Conservation (phyloP, 2,113 vertebrate species). For the Corythoichthys haematopterus region DNA sequence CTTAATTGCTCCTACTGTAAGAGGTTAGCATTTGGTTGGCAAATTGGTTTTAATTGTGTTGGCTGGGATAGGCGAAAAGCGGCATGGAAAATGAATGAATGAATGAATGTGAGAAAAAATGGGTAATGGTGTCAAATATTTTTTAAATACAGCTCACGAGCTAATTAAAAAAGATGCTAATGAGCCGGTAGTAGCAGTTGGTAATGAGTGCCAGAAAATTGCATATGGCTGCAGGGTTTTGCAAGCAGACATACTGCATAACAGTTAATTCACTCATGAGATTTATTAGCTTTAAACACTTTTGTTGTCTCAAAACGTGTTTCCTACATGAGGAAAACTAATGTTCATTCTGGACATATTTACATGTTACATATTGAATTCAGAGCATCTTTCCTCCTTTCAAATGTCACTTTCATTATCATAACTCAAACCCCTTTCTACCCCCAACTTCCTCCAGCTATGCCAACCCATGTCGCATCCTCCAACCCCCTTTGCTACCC, state of each 20-base stretch:
- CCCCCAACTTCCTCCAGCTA: slow-evolving; percentile 9
- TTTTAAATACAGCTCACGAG: not conserved
- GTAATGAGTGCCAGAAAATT: not conserved
- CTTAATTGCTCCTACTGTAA: too few relatives aligned
- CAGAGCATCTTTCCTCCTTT: not conserved
- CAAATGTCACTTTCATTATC: slow-evolving; percentile 19
- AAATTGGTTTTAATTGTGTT: too few relatives aligned
- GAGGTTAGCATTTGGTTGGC: too few relatives aligned
- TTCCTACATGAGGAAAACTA: not conserved
- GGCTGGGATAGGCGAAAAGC: too few relatives aligned
- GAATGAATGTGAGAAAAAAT: not conserved
- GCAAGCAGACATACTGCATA: not conserved
- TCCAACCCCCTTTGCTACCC: slow-evolving; percentile 2
- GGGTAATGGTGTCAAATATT: not conserved
- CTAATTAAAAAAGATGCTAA: not conserved
- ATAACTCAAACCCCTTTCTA: slow-evolving; percentile 26
- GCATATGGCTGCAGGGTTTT: not conserved
- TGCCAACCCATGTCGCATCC: slow-evolving; percentile 14
- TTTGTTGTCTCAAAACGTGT: not conserved
- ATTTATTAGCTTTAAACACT: not conserved
- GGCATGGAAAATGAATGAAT: too few relatives aligned
- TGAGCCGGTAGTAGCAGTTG: not conserved
- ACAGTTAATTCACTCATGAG: too few relatives aligned
- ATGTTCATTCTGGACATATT: not conserved
- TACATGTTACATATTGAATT: not conserved